A percentile compares a stretch with the other conserved stretches of the same genome.
Conservation (phyloP, 2,113 vertebrate genomes). For the Athene cunicularia region DNA sequence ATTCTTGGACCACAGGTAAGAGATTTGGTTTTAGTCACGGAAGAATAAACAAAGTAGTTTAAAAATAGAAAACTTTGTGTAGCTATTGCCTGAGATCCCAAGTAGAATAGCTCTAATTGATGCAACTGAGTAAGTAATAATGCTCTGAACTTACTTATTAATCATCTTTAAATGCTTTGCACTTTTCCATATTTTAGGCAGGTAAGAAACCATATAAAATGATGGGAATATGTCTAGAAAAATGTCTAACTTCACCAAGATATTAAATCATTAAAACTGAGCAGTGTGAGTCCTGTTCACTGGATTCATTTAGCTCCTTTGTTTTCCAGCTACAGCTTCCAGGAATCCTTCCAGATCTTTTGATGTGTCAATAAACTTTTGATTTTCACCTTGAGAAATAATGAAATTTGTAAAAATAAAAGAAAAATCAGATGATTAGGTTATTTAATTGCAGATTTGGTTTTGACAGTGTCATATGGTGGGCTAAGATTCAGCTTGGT, state of each 20-base stretch:
- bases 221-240: not conserved
- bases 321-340: not conserved
- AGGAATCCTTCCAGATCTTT: not conserved
- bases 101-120: not conserved
- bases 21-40: not conserved
- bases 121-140: not conserved
- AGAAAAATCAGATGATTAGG: not conserved
- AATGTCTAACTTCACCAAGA: not conserved
- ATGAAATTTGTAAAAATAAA: not conserved
- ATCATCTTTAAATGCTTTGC: not conserved
- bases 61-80: not conserved
- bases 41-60: not conserved
- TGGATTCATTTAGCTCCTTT: not conserved
- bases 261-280: not conserved
- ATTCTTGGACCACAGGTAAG: conserved; percentile 86
- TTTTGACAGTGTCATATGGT: not conserved
- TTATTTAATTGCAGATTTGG: not conserved
- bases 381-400: not conserved
- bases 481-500: not conserved
- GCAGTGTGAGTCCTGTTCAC: not conserved
- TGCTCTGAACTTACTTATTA: not conserved
- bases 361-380: not conserved
- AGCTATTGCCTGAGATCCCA: not conserved
- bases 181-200: not conserved
- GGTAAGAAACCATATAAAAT: not conserved